Percentiles rank a stretch among this genome's conserved stretches.
phyloP scores from a whole-genome alignment of 2,113 vertebrate genomes.

The Hystrix brachyura region DNA sequence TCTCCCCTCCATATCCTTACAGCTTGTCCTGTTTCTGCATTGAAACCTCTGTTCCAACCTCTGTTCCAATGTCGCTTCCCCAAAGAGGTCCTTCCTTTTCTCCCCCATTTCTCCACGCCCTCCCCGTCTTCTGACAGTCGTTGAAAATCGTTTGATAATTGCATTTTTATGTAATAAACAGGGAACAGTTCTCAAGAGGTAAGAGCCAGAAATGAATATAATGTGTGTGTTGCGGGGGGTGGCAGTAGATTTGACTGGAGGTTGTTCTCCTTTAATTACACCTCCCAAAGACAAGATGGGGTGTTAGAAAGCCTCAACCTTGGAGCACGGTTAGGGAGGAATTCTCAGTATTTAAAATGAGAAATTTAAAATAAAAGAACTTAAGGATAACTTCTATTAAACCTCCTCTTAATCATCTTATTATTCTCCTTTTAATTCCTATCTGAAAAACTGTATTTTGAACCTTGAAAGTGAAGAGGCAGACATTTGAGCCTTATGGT shows the following conservation, averaged over 20 bases:
- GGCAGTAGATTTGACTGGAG: background rate
- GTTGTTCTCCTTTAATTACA: background rate
- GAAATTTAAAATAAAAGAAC: background rate
- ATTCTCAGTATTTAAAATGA: background rate
- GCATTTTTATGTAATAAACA: background rate
- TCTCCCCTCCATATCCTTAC: background rate
- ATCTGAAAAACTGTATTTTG: background rate
- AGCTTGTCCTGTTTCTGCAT: background rate
- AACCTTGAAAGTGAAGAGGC: background rate
- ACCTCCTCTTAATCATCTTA: background rate
- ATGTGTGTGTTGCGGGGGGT: background rate
- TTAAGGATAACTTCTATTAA: constrained; percentile 36
- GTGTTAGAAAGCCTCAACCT: background rate
- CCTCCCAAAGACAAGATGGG: background rate
- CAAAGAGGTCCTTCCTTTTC: background rate
- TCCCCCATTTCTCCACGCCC: accelerated
- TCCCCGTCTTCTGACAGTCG: too few species aligned
- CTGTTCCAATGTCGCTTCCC: background rate
- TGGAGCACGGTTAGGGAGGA: background rate
- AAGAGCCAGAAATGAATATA: background rate
- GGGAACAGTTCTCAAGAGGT: background rate
- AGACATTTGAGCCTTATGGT: constrained; percentile 7
- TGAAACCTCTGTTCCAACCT: background rate
- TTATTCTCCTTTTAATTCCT: constrained; percentile 9
- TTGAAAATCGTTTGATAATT: background rate